Base-by-base conservation (phyloP, 2,797 vertebrate genomes). In the Cynopterus sphinx region DNA sequence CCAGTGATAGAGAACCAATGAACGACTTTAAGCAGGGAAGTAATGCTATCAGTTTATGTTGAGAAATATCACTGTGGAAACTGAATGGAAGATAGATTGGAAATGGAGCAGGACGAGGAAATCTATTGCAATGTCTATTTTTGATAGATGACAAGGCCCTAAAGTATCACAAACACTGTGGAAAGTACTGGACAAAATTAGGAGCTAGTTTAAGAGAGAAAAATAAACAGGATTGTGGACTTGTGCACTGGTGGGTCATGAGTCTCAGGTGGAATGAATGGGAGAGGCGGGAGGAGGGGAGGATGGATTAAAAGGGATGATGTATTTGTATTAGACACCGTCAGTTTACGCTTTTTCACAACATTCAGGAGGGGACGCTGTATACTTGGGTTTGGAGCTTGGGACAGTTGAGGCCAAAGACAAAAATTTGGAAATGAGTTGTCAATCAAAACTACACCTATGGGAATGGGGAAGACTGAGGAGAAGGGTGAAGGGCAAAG, bases 71-170 rank as follows among this genome's bases (percentile, higher is more conserved):
- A 33, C 63, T 74, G 15, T 67, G 53, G 41, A 91, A 53, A 2
- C 71, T 21, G 10, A 91, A 41, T 84, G 31, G 74, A 89, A 89
- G 63, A 57, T 17, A 84, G 53, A 68, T 46, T 90, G 9, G 71
- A 67, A 75, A 81, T 39, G 71, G 51, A 68, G n/a, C 74, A 91
- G 68, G 71, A 86, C 91, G 49, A 92, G 68, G 71, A 88, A 91
- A 43, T 85, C 63, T n/a, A 63, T 24, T 51, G 2, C 22, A 78
- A 36, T 31, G 46, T 41, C n/a, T 70, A 19, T 77, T 81, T n/a
- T 49, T 19, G 24, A 78, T 33, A 68, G 28, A 77, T 39, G 22
- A 63, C 51, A n/a, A 61, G 19, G 6, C 71, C 41, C 78, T 89
- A 73, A 65, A 33, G 24, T 21, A 15, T 10, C 49, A 11, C 17